Evolutionary conservation across 1,140 invertebrate species (phyloP), one percentile per base, ranked within the genome.

Genomic region (Gonioctena quinquepunctata): DNA sequence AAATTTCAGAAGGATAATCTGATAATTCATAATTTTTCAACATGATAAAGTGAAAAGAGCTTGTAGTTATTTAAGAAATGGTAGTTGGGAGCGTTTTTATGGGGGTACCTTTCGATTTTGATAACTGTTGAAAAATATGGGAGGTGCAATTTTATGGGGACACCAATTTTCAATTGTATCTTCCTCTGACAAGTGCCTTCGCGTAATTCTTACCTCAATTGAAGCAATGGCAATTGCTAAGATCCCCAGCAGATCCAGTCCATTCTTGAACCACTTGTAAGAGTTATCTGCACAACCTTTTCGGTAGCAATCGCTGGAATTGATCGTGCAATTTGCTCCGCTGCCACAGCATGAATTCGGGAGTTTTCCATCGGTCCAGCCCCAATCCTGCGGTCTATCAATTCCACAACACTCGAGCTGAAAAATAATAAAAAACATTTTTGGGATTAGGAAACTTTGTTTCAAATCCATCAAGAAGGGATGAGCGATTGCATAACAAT

Each of bases 161-260:
- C 3, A 28, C 27, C 3, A 28, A 28, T 28, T 4, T 3, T 4
- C 27, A 4, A 3, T 28, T 28, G 27, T 4, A 4, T 13, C 33
- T 13, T 3, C 33, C 33, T n/a, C 1, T 3, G 11, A n/a, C 13
- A n/a, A 42, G 16, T 13, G 16, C 8, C 1, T 13, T 42, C 0
- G 16, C n/a, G n/a, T 6, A 42, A 42, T 42, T 3, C 28, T 63
- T 79, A 91, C 90, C 86, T 92, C 90, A 74, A 90, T 83, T 74
- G 83, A 89, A 49, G 89, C 90, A 70, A 92, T 84, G 57, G 87
- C 89, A 61, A 92, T 85, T n/a, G 88, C 88, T 48, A 90, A 77
- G 7, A 86, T 87, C 72, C 88, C 90, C 28, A 91, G 83, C 23
- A 87, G 78, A 67, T 87, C 85, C 68, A 86, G 86, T 76, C 84